A percentile compares a stretch with the other conserved stretches of the same genome.
Conservation (phyloP, 2,113 vertebrate species). For the Pampusana beccarii region DNA sequence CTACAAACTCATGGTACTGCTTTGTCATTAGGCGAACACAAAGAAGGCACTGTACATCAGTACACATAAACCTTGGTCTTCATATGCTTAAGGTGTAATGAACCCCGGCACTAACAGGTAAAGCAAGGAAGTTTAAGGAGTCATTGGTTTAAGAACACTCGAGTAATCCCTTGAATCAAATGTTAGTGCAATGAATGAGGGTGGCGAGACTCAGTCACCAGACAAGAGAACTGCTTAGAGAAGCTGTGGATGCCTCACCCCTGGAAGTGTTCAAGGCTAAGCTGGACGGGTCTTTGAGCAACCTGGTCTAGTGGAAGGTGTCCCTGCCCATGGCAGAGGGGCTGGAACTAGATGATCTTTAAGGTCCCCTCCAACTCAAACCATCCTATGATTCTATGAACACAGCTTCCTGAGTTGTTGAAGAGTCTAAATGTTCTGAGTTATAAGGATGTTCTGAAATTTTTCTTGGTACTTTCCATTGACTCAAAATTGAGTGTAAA, state of each 20-base stretch:
- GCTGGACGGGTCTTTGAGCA: too few relatives aligned
- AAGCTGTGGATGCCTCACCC: too few relatives aligned
- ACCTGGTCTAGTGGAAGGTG: too few relatives aligned
- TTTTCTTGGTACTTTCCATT: not conserved
- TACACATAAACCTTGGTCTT: not conserved
- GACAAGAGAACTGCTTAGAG: too few relatives aligned
- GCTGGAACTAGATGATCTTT: too few relatives aligned
- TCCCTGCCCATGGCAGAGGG: too few relatives aligned
- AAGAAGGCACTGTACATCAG: not conserved
- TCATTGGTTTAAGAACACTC: not conserved
- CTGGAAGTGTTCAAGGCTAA: too few relatives aligned
- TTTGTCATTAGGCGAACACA: not conserved
- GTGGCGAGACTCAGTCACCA: too few relatives aligned
- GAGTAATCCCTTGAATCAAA: not conserved
- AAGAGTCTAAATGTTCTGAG: fast-evolving
- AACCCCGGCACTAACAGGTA: not conserved
- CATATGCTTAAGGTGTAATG: not conserved
- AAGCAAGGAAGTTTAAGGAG: not conserved
- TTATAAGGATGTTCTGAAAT: not conserved
- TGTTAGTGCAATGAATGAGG: not conserved
- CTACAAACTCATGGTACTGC: not conserved
- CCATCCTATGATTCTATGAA: too few relatives aligned
- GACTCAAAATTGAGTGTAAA: not conserved
- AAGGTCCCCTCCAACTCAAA: too few relatives aligned
- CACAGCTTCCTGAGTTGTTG: not conserved